A percentile compares a stretch with the other conserved stretches of the same genome.
Conservation (phyloP, 2,888 invertebrate genomes). For the Mythimna lalbum region DNA sequence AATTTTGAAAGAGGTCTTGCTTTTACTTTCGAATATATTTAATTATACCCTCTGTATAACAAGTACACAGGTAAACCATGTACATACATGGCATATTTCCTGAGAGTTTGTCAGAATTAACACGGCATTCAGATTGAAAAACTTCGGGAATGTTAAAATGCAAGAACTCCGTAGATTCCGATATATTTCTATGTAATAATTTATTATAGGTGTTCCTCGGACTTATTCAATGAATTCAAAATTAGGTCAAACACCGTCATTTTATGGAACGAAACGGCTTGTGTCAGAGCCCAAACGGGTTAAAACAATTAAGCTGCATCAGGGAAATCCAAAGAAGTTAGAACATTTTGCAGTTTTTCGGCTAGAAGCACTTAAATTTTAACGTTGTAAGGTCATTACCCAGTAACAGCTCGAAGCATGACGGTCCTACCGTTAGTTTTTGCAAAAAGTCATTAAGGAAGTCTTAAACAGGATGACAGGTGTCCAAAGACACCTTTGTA, state of each 20-base stretch:
- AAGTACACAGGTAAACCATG: conserved; percentile 13
- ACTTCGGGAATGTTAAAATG: conserved; percentile 12
- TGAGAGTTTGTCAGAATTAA: not conserved
- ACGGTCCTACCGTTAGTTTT: conserved; percentile 53
- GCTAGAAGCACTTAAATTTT: conserved; percentile 13
- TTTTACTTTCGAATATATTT: conserved; percentile 45
- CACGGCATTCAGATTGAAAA: conserved; percentile 7
- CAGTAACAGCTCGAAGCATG: conserved; percentile 21
- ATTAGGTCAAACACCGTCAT: conserved; percentile 39
- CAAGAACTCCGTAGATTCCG: not conserved
- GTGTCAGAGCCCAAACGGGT: conserved; percentile 26
- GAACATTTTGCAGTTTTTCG: conserved; percentile 13
- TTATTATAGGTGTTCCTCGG: conserved; percentile 9
- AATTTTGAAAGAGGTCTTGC: conserved; percentile 47
- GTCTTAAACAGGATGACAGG: conserved; percentile 71
- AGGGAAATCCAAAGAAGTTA: conserved; percentile 14
- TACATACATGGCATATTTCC: conserved; percentile 14
- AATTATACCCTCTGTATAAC: conserved; percentile 47
- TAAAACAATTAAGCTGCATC: conserved; percentile 17
- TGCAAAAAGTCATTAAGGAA: conserved; percentile 58
- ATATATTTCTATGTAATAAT: conserved; percentile 28
- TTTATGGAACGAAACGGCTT: conserved; percentile 3
- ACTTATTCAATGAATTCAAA: conserved; percentile 34
- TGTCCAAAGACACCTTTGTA: conserved; percentile 69
- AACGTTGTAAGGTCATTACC: conserved; percentile 44